These are phyloP conservation scores for Cydia splendana DNA, from an alignment of 1,140 invertebrate genomes.

Conservation along the genomic window DNA sequence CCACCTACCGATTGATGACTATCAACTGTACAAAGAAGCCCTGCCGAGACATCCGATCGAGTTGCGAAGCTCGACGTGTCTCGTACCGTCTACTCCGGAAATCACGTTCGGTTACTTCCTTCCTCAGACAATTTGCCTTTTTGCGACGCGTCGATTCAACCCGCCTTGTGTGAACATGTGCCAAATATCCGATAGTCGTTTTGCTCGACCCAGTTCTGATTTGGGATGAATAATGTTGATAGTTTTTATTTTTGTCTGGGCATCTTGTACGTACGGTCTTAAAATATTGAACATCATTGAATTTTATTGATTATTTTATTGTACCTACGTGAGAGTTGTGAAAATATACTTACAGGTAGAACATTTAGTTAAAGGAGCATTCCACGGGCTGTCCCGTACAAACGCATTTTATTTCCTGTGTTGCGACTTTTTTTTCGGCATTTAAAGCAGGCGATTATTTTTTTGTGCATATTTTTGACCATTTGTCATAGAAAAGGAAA, in stretches of 20 bases:
- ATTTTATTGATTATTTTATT: too few relatives aligned
- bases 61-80: constrained; percentile 52
- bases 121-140: constrained; percentile 35
- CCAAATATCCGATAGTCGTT: constrained; percentile 25
- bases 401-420: too few relatives aligned
- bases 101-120: constrained; percentile 70
- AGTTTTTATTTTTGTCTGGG: constrained; percentile 5
- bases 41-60: constrained; percentile 58
- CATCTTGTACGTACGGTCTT: neutral
- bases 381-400: too few relatives aligned
- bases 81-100: constrained; percentile 48
- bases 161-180: constrained; percentile 24
- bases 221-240: neutral
- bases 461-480: too few relatives aligned
- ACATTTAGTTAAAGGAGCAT: too few relatives aligned
- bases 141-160: constrained; percentile 6
- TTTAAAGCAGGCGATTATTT: too few relatives aligned
- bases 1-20: constrained; percentile 5
- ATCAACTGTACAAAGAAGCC: constrained; percentile 41
- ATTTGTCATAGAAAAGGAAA: too few relatives aligned
- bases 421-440: too few relatives aligned
- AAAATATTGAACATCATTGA: too few relatives aligned
- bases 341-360: too few relatives aligned
- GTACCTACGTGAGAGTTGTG: too few relatives aligned
- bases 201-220: constrained; percentile 1